Evolutionary conservation across 2,797 vertebrate genomes (phyloP), one percentile per base, ranked within the genome.

Genomic region (Cuniculus paca): DNA sequence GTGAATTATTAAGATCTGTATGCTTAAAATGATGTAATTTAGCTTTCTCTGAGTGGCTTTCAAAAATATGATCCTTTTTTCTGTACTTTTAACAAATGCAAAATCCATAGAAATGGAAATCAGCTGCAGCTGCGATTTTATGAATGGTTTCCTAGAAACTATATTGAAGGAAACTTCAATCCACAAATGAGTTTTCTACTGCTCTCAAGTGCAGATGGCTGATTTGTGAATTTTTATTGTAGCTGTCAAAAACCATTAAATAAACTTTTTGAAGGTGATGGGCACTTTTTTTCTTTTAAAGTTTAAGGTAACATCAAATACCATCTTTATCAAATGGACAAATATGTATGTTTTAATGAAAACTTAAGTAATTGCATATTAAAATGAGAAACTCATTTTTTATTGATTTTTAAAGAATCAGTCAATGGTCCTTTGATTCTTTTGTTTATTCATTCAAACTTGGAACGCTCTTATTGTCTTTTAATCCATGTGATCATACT

Each of bases 131-230:
- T 98, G 97, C 91, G 94, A 94, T 95, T 98, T 97, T 97, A 94
- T 97, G 97, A 98, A 98, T 97, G 97, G 97, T 96, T 98, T 98
- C 94, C 97, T 98, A 95, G 97, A 98, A 97, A 96, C 96, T 86
- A 95, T 88, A 89, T 39, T 89, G 90, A 97, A 94, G 88, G 90
- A 90, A 96, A 96, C 88, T 92, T 97, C 39, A 88, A 54, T 79
- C 89, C 75, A 92, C 58, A 94, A 96, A 94, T 95, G 93, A 92
- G 75, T 93, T 96, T 95, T 91, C 26, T 84, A 72, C 60, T 85
- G n/a, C 58, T 86, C 61, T 65, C 65, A 93, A 11, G 1, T 95
- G 75, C 96, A 96, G 82, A 91, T 95, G 92, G 81, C 50, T 74
- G 17, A 70, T 58, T 82, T 90, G 22, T 75, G 63, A 80, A 19